Base-by-base conservation (phyloP, 2,113 vertebrate species). In the Marmota flaviventris region DNA sequence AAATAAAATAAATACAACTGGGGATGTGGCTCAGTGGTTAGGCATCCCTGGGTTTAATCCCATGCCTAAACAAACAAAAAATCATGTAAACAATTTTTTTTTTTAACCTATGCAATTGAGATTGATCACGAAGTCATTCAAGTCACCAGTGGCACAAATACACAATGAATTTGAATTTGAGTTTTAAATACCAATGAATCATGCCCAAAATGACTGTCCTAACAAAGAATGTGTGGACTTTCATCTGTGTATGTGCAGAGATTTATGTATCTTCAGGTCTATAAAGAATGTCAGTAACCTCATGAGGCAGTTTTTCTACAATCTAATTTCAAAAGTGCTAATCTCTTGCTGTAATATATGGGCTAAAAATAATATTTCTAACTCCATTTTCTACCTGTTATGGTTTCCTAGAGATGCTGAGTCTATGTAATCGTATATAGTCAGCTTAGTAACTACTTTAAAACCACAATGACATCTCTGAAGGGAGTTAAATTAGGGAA, bases 141-240 rank as follows among this genome's bases (percentile, higher is more conserved):
- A 85, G 27, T 20, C 51, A 58, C 20, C 2, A 93, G 18, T 56
- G 81, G 42, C 25, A 61, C 45, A 87, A 32, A 72, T 94, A 91
- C 3, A 63, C 51, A 93, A 48, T n/a, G n/a, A 51, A 85, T 39
- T 93, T 88, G 39, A 86, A 39, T 2, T 94, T 82, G 34, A 70
- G 18, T 48, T 94, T 87, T 95, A 82, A 95, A 86, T 11, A 56
- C 42, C 32, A 86, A 84, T 48, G 34, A 20, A 58, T 81, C 14
- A 42, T 78, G 65, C 3, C 20, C 4, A 16, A 48, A 51, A 29
- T 51, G 29, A 77, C 3, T 88, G 1, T 20, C 6, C 39, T 82
- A 65, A 45, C 39, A 37, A 86, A 89, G 25, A 4, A 1, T 58
- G 3, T 1, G 1, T 45, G 32, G 67, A 6, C 25, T 45, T 76